Percentiles rank a stretch among this genome's conserved stretches.
Evolutionary conservation across 2,888 invertebrate genomes (phyloP).

Genomic region (Lymantria dispar): DNA sequence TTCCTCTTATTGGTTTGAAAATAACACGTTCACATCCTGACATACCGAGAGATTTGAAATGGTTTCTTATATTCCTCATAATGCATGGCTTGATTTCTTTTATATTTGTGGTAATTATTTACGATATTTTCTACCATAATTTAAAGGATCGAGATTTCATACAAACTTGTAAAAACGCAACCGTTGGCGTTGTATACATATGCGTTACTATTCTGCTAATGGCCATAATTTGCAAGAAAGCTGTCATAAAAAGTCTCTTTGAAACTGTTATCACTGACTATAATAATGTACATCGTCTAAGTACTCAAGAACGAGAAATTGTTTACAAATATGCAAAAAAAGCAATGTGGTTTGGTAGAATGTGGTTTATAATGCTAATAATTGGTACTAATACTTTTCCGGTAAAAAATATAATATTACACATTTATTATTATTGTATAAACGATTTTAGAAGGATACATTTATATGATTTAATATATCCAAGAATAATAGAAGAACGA

Average conservation of each 20-base stretch:
- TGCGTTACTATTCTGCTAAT: background rate
- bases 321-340: constrained; percentile 31
- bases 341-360: constrained; percentile 31
- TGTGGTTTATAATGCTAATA: constrained; percentile 31
- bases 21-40: background rate
- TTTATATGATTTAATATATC: constrained; percentile 37
- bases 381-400: constrained; percentile 13
- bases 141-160: constrained; percentile 20
- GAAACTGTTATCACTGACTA: constrained; percentile 41
- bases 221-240: constrained; percentile 6
- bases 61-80: background rate
- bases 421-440: constrained; percentile 24
- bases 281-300: constrained; percentile 13
- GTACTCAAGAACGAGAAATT: constrained; percentile 29
- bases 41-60: background rate
- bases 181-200: background rate
- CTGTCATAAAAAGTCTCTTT: constrained; percentile 25
- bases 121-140: constrained; percentile 23
- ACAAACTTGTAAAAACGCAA: constrained; percentile 24
- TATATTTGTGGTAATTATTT: constrained; percentile 5
- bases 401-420: constrained; percentile 24
- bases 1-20: background rate
- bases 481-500: constrained; percentile 31
- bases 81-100: background rate
- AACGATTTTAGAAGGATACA: constrained; percentile 32